Evolutionary conservation across 2,113 vertebrate species (phyloP).

Genomic region (Octodon degus): DNA sequence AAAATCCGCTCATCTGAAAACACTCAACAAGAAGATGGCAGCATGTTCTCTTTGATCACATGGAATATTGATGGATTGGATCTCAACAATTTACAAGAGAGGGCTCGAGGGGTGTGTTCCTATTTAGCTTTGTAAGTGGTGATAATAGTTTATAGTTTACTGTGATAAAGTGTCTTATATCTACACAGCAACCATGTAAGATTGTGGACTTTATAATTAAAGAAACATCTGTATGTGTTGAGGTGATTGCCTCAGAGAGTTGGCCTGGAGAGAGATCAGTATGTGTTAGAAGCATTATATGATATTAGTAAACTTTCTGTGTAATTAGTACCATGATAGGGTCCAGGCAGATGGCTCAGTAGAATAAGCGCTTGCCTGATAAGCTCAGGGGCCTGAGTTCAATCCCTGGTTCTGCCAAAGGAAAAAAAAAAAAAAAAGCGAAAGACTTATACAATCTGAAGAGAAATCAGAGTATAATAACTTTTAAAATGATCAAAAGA

Average conservation of each 20-base stretch:
- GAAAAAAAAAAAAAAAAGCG: not conserved
- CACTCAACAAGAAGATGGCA: conserved; percentile 83
- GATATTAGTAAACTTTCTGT: not conserved
- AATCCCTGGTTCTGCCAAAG: too few relatives aligned
- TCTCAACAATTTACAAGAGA: conserved; percentile 87
- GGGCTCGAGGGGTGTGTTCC: conserved; percentile 92
- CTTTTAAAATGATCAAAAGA: not conserved
- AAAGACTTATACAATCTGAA: too few relatives aligned
- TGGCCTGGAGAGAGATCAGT: not conserved
- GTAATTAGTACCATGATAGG: not conserved
- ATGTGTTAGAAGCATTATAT: not conserved
- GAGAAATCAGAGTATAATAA: not conserved
- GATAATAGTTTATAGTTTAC: too few relatives aligned
- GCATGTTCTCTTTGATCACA: conserved; percentile 90
- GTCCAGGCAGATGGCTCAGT: too few relatives aligned
- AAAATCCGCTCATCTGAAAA: not conserved
- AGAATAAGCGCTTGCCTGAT: too few relatives aligned
- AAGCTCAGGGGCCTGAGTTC: too few relatives aligned
- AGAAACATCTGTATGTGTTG: not conserved
- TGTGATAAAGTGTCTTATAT: not conserved
- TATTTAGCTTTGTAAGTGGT: conserved; percentile 91
- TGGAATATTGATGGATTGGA: conserved; percentile 98
- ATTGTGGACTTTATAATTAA: not conserved
- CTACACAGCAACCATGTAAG: not conserved
- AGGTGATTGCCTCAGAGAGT: not conserved